Evolutionary conservation across 1,140 invertebrate species (phyloP).

Genomic region (Grapholita molesta): DNA sequence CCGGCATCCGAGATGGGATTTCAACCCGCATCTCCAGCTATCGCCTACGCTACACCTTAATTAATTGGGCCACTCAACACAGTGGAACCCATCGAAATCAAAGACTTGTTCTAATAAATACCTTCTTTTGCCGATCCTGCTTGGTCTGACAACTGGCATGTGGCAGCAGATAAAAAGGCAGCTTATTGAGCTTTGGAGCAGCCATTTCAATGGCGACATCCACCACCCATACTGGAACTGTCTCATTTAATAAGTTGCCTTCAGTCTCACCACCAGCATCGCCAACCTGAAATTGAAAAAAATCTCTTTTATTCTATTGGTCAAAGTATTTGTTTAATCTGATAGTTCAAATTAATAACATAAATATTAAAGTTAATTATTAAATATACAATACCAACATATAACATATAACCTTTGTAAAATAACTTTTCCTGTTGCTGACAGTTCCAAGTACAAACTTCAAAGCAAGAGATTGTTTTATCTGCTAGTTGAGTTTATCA

Average conservation of each 20-base stretch:
- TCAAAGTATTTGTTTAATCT: not conserved
- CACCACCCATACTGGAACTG: constrained; percentile 97
- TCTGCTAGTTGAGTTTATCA: too few relatives aligned
- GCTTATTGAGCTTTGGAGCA: constrained; percentile 97
- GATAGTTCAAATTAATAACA: not conserved
- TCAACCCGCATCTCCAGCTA: too few relatives aligned
- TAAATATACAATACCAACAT: too few relatives aligned
- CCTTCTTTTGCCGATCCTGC: constrained; percentile 93
- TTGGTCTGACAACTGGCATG: constrained; percentile 95
- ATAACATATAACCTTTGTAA: too few relatives aligned
- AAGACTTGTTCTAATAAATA: too few relatives aligned
- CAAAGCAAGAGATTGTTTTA: too few relatives aligned
- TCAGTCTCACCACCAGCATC: constrained; percentile 98
- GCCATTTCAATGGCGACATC: constrained; percentile 97
- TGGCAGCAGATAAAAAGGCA: constrained; percentile 97
- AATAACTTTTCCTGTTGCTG: too few relatives aligned
- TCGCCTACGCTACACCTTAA: too few relatives aligned
- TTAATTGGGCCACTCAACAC: too few relatives aligned
- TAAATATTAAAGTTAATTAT: constrained; percentile 13
- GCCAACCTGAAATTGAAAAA: constrained; percentile 81
- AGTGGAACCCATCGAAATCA: too few relatives aligned
- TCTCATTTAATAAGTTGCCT: constrained; percentile 94
- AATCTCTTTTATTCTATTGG: not conserved
- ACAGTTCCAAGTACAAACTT: too few relatives aligned
- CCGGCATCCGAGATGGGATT: too few relatives aligned